Evolutionary conservation across 2,888 invertebrate genomes (phyloP).

Genomic region (Sphinx pinastri): DNA sequence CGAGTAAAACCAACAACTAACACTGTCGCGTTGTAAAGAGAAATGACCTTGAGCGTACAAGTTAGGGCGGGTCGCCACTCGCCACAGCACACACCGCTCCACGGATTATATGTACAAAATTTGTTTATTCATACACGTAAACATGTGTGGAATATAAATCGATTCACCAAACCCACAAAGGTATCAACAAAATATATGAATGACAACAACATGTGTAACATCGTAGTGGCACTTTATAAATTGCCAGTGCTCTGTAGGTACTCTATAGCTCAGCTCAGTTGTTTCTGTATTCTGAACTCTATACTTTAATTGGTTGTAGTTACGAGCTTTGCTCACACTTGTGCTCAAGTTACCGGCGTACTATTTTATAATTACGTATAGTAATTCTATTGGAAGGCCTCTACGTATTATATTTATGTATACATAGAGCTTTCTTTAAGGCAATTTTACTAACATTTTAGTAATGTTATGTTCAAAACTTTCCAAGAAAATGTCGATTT

Average conservation of each 20-base stretch:
- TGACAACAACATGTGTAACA: background rate
- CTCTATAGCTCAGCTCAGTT: background rate
- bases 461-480: no score
- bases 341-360: no score
- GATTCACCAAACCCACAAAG: constrained; percentile 4
- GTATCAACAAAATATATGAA: background rate
- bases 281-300: no score
- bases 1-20: constrained; percentile 44
- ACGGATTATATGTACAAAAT: background rate
- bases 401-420: no score
- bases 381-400: no score
- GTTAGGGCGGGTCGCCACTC: constrained; percentile 48
- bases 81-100: constrained; percentile 1
- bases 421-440: no score
- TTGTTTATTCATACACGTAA: constrained; percentile 15
- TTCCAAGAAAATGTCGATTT: no score
- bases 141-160: constrained; percentile 15
- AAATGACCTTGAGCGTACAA: constrained; percentile 53
- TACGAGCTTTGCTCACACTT: no score
- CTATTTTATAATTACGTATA: no score
- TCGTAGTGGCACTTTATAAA: background rate
- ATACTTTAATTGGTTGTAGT: no score
- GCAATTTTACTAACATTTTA: no score
- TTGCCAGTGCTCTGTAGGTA: background rate
- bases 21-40: constrained; percentile 59